Evolutionary conservation across 2,113 vertebrate genomes (phyloP), one percentile per base, ranked within the genome.

Genomic region (Xiphorhynchus elegans): DNA sequence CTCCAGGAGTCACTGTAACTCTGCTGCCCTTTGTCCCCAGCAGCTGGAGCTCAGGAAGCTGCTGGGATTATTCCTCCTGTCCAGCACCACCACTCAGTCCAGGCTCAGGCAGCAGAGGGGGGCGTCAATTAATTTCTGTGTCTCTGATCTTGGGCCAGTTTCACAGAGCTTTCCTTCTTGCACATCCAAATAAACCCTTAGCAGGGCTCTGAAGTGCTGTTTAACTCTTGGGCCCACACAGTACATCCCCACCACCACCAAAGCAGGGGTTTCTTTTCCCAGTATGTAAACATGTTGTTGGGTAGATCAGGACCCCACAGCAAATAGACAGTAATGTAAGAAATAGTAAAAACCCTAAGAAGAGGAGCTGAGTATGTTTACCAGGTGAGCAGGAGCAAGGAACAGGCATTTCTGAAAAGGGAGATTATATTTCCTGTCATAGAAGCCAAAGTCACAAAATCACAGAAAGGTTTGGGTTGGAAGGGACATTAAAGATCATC

Each of bases 11-110:
- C 14, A 11, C 90, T 89, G 96, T 70, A 68, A 46, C 90, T 95
- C 79, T 7, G 60, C 59, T 2, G 4, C 73, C 90, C 92, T 97
- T 95, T 95, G 96, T 96, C 79, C 66, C 10, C 88, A 82, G 86
- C 96, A 96, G 90, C 93, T 96, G 93, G 92, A 95, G 93, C 89
- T 96, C 92, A 89, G 96, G 93, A 96, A 97, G 95, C 92, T 92
- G 95, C 90, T 75, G 85, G 70, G 77, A 68, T 72, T 84, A 72
- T 90, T 79, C 96, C 62, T 78, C 53, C 26, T 44, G 90, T 70
- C 35, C 66, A 29, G 85, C 86, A 83, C 23, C 78, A 10, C 56
- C 0, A 10, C 94, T 69, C 78, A 24, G 47, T 17, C 67, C 76
- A 10, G 35, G 3, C 37, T 60, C 88, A 84, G 80, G 89, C 92